Evolutionary conservation across 2,888 invertebrate species (phyloP).

Genomic region (Ctena decussata): DNA sequence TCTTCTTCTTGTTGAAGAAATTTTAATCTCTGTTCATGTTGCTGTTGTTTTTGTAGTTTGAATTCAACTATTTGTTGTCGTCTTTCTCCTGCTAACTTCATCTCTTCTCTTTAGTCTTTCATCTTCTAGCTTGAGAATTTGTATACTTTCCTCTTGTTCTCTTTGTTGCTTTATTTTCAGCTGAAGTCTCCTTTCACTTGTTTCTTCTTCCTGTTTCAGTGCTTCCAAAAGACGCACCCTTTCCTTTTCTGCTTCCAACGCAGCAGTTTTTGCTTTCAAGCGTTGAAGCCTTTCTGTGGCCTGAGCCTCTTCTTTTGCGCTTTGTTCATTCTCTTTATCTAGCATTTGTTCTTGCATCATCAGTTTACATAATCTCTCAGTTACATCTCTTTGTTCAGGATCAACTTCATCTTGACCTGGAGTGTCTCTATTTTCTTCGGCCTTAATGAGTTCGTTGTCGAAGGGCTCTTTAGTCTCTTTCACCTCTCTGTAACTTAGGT

Average conservation of each 20-base stretch:
- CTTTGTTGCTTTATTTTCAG: too few relatives aligned
- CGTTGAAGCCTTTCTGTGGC: neutral
- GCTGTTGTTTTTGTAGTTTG: neutral
- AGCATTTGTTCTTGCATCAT: neutral
- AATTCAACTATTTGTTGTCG: neutral
- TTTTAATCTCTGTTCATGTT: too few relatives aligned
- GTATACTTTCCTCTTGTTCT: neutral
- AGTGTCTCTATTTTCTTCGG: too few relatives aligned
- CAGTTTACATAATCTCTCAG: neutral
- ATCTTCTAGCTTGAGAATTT: neutral
- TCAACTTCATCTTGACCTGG: too few relatives aligned
- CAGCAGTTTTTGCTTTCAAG: too few relatives aligned
- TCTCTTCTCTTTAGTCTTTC: neutral
- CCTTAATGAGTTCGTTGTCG: too few relatives aligned
- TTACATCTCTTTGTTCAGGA: too few relatives aligned
- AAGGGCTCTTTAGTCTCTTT: too few relatives aligned
- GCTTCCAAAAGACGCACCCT: neutral
- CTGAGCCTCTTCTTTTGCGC: neutral
- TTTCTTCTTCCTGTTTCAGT: neutral
- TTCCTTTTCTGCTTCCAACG: neutral
- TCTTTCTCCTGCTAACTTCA: neutral
- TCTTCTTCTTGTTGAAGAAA: too few relatives aligned
- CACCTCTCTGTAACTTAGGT: too few relatives aligned
- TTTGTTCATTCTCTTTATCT: neutral
- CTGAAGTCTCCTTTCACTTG: neutral